Conservation (phyloP, 2,888 invertebrate genomes). For the Thelaira solivaga region DNA sequence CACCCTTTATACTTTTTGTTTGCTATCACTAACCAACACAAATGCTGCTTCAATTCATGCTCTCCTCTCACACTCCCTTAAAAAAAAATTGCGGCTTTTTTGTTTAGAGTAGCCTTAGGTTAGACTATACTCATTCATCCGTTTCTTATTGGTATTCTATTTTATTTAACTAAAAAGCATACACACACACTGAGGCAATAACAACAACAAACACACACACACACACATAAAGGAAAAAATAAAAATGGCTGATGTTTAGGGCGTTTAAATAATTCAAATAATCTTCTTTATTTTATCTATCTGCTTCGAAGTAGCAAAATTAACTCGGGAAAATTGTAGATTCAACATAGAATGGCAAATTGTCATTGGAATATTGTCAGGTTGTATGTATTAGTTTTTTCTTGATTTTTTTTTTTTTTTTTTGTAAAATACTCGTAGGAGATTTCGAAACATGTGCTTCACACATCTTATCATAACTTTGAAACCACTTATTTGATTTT, state of each 20-base stretch:
- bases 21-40: constrained; percentile 16
- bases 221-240: not conserved
- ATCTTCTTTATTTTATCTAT: not conserved
- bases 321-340: no score
- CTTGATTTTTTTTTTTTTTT: no score
- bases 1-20: not conserved
- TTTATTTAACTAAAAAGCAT: constrained; percentile 25
- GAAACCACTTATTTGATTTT: no score
- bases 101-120: constrained; percentile 28
- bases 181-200: no score
- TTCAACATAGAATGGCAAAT: no score
- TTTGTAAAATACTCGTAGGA: no score
- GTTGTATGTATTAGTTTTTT: no score
- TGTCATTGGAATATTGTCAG: no score
- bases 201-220: no score
- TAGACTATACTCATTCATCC: constrained; percentile 58
- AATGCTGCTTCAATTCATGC: constrained; percentile 14
- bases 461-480: no score
- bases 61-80: constrained; percentile 29
- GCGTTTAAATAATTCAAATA: not conserved
- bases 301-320: no score
- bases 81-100: not conserved
- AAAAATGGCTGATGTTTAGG: constrained; percentile 53
- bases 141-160: constrained; percentile 64
- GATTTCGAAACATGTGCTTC: no score